Percentiles rank a stretch among this genome's conserved stretches.
Evolutionary conservation across 2,113 vertebrate species (phyloP).

Genomic region (Cynocephalus volans): DNA sequence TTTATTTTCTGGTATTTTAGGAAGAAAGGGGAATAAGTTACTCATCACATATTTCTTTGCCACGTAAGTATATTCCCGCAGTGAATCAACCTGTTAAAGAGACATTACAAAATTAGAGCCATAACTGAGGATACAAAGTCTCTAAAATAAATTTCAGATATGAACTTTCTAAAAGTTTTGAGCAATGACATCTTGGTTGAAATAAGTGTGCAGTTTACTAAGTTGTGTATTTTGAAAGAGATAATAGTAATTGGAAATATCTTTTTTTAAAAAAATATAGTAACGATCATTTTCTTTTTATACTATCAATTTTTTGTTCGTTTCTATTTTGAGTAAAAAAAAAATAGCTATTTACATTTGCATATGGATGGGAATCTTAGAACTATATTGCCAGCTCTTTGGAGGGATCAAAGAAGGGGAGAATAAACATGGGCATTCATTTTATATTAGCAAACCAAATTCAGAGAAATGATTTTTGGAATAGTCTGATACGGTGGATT

Average conservation of each 20-base stretch:
- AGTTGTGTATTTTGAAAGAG: neutral
- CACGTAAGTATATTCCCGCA: neutral
- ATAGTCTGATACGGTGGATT: neutral
- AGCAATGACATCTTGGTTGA: neutral
- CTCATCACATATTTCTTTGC: conserved; percentile 32
- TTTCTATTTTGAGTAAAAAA: neutral
- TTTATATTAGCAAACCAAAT: neutral
- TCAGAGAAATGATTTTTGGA: neutral
- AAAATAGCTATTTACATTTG: neutral
- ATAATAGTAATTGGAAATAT: neutral
- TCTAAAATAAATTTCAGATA: conserved; percentile 49
- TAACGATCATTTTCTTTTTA: neutral
- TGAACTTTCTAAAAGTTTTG: conserved; percentile 43
- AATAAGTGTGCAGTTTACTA: neutral
- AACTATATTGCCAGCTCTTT: neutral
- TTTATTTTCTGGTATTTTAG: conserved; percentile 49
- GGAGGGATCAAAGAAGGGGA: neutral
- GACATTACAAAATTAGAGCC: neutral
- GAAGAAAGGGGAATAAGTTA: neutral
- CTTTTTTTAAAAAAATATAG: neutral
- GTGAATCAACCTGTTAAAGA: conserved; percentile 29
- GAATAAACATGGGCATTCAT: neutral
- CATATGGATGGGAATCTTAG: neutral
- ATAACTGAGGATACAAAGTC: neutral
- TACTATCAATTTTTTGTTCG: neutral